Conservation (phyloP, 2,797 vertebrate species). For the Forpus xanthops region DNA sequence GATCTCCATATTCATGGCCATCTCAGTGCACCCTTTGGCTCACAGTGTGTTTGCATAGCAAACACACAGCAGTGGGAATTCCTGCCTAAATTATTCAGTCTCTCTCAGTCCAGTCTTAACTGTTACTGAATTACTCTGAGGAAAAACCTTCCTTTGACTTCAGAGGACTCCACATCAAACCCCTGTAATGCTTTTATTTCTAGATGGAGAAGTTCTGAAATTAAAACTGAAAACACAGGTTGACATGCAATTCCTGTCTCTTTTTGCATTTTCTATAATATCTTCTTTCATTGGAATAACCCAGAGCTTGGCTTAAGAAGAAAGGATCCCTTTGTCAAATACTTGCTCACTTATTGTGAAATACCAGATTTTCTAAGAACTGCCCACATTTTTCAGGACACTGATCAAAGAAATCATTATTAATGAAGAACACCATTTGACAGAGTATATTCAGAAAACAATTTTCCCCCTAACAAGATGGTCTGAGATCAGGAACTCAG, state of each 20-base stretch:
- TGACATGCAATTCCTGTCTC: background rate
- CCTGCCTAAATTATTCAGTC: background rate
- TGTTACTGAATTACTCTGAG: background rate
- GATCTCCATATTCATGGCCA: background rate
- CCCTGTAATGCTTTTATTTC: background rate
- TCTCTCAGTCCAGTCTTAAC: background rate
- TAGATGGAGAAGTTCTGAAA: background rate
- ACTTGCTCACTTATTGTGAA: background rate
- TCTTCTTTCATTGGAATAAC: background rate
- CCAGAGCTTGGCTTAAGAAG: background rate
- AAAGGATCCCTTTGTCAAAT: background rate
- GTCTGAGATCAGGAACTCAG: background rate
- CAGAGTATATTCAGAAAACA: background rate
- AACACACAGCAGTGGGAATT: background rate
- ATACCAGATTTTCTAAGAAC: background rate
- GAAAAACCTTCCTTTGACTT: background rate
- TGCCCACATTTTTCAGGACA: background rate
- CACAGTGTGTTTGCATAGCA: rapidly evolving
- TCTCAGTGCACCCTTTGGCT: background rate
- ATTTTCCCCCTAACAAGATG: background rate
- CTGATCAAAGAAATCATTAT: background rate
- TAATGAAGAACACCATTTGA: background rate
- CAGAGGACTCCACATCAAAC: background rate
- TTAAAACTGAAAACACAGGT: background rate
- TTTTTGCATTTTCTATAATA: background rate